phyloP scores from a whole-genome alignment of 2,113 vertebrate species.

The Centropristis striata region DNA sequence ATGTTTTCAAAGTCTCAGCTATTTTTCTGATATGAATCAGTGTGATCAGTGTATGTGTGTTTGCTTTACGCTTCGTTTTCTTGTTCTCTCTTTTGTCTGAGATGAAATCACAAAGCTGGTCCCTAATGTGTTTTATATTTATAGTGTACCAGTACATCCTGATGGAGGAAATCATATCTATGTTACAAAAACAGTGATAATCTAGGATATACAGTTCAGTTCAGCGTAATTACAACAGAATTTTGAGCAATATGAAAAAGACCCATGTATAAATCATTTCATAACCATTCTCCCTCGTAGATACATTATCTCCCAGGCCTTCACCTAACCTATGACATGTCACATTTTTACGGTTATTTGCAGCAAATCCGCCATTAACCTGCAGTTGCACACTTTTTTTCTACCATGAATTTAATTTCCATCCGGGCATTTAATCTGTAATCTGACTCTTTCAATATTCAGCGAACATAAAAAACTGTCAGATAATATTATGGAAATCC shows the following conservation, averaged over 20 bases:
- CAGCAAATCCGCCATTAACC: constrained; percentile 54
- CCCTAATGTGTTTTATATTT: too few relatives aligned
- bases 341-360: constrained; percentile 46
- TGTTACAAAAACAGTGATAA: neutral
- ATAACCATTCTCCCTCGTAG: neutral
- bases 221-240: neutral
- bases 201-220: neutral
- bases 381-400: constrained; percentile 9
- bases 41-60: neutral
- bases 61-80: constrained; percentile 38
- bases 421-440: constrained; percentile 21
- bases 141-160: neutral
- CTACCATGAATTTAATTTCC: neutral
- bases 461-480: neutral
- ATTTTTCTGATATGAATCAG: neutral
- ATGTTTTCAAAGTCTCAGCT: neutral
- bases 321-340: constrained; percentile 20
- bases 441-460: constrained; percentile 21
- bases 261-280: neutral
- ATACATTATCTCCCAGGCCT: constrained; percentile 5
- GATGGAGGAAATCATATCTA: neutral
- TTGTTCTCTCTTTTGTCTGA: constrained; percentile 10
- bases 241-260: constrained; percentile 11
- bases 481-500: neutral
- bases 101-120: constrained; percentile 13